Evolutionary conservation across 2,113 vertebrate species (phyloP).

Genomic region (Eulemur macaco): DNA sequence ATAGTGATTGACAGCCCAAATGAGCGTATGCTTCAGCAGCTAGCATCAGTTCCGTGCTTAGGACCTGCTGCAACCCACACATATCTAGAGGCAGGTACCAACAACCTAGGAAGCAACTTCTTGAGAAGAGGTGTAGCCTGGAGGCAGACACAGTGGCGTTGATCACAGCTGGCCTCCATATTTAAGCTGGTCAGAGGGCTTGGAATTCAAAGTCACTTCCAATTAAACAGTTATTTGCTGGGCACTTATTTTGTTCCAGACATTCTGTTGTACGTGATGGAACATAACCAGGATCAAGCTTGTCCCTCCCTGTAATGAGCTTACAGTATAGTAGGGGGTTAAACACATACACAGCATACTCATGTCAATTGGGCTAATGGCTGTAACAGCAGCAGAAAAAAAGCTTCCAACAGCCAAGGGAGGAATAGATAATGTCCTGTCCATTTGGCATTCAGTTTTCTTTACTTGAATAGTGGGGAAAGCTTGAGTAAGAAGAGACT

Average conservation of each 20-base stretch:
- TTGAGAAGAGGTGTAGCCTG: not conserved
- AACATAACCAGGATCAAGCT: not conserved
- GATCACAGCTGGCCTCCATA: not conserved
- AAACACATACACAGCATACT: not conserved
- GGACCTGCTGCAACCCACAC: slow-evolving; percentile 73
- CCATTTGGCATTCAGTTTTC: not conserved
- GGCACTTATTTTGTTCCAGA: not conserved
- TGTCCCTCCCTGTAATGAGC: not conserved
- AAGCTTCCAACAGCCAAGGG: not conserved
- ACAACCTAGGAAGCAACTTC: not conserved
- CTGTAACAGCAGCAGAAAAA: not conserved
- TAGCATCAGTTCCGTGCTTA: slow-evolving; percentile 60
- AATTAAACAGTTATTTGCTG: slow-evolving; percentile 1
- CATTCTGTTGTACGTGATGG: not conserved
- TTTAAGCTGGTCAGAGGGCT: not conserved
- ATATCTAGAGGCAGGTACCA: slow-evolving; percentile 40
- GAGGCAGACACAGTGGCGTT: not conserved
- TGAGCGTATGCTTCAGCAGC: not conserved
- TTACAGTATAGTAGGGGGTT: not conserved
- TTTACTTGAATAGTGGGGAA: not conserved
- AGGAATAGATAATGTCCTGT: not conserved
- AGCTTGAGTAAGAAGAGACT: not conserved
- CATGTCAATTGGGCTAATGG: not conserved
- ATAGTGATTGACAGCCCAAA: slow-evolving; percentile 76
- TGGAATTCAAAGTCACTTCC: not conserved